Base-by-base conservation (phyloP, 2,888 invertebrate genomes). In the Caenorhabditis sp. region DNA sequence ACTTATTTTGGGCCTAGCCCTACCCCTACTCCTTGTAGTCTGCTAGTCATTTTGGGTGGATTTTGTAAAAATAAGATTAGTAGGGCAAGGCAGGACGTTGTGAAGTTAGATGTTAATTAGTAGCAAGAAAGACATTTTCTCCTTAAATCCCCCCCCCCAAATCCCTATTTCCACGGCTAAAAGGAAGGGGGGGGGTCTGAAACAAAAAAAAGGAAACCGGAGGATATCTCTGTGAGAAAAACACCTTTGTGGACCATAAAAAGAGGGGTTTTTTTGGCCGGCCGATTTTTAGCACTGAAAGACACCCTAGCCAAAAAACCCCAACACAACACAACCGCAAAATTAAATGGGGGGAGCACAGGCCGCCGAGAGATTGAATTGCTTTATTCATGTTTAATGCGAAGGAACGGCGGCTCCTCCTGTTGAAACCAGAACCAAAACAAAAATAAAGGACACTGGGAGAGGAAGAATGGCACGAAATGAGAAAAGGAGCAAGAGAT, bases 341-440 rank as follows among this genome's bases (percentile, higher is more conserved):
- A 76, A 67, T 67, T 51, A 76, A 76, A 67, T 76, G 76, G 65
- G 50, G 50, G n/a, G n/a, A n/a, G 65, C 26, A 47, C 26, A 24
- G 44, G 44, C 44, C 11, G 11, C 5, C 44, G 20, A n/a, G n/a
- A 55, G 32, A 76, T 76, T 76, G 76, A 76, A 76, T 67, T 61
- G 67, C 60, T 58, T 67, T 67, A 67, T 76, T 76, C 76, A 74
- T 65, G 74, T 74, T 65, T 56, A 56, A 74, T 56, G 35, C 24
- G 50, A 65, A 74, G 58, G 72, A 74, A 74, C 74, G 65, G 65
- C 74, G 40, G 40, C 2, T 61, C 40, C 13, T 13, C 40, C 13
- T 35, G 6, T 28, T 55, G 26, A 47, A 47, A n/a, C n/a, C n/a
- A n/a, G n/a, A 56, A 61, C 61, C 51, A 76, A 76, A 67, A 76